Base-by-base conservation (phyloP, 2,888 invertebrate species). In the Scaeva pyrastri region DNA sequence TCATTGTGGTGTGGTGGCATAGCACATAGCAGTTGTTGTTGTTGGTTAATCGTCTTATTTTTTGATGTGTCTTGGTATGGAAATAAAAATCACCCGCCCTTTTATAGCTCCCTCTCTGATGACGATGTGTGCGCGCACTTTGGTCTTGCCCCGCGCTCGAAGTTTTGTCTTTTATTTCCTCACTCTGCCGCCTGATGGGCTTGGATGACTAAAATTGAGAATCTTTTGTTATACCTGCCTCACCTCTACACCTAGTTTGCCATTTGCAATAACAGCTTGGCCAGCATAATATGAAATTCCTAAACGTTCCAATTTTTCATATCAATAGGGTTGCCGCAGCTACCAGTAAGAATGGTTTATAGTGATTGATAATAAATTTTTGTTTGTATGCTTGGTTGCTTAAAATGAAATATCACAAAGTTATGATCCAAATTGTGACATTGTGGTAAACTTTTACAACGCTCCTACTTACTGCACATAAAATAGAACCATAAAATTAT, bases 61-160 rank as follows among this genome's bases (percentile, higher is more conserved):
- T 19, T 43, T 62, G 43, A 26, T 36, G 71, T 71, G 80, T 77
- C 48, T 43, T 14, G 10, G 4, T 19, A 21, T 31, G 11, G 19
- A n/a, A 52, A 52, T 68, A 14, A 81, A 81, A 81, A 62, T 72
- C 41, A 31, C 26, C 80, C 84, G 80, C 76, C 84, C 64, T 71
- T 75, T 79, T 75, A 58, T 79, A 50, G 79, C 70, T 75, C 79
- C 80, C 31, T 50, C 71, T 60, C 10, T 60, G 36, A n/a, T n/a
- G 74, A 52, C 39, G 23, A n/a, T 71, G 55, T 36, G 66, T 52
- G 43, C 26, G 52, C 26, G 23, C 19, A 45, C 56, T 72, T 31
- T 19, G 23, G 21, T 41, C 50, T 50, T 21, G 21, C 39, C 19
- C 14, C 31, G 26, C 60, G 26, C 14, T 23, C 11, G 3, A 2